Base-by-base conservation (phyloP, 2,888 invertebrate species). In the Alsophila aescularia region DNA sequence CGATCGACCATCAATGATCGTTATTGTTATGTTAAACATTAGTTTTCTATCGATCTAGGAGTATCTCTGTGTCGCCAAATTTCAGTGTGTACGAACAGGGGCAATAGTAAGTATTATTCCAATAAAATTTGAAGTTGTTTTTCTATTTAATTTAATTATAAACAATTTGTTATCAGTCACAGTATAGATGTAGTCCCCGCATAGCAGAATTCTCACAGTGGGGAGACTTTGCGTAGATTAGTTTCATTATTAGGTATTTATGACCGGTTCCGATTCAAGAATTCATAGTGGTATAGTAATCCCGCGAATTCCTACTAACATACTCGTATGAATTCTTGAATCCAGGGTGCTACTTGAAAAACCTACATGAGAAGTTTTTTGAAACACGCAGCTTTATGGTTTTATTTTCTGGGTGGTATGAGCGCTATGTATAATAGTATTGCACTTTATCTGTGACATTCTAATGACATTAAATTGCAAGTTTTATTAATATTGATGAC, bases 181-280 rank as follows among this genome's bases (percentile, higher is more conserved):
- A 8, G 12, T 12, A 5, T 3, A 24, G 10, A 12, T 41, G 14
- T 40, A 16, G 13, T 6, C 32, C 21, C 18, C 4, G 18, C 50
- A 14, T 18, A 27, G 21, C 34, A 42, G 44, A 72, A 71, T 70
- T 67, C 64, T 60, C 70, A 12, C 67, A 68, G 70, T 67, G 39
- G 70, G 70, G 66, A 65, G 55, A 57, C 56, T 63, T 21, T 52
- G 60, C 58, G 52, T 36, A 51, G 32, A 40, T 56, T n/a, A 54
- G 59, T 64, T 56, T 62, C 59, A 37, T 56, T 44, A 60, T 66
- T 73, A 75, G 78, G 75, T 75, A 73, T 75, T 73, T 78, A 79
- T 81, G 79, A 77, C 72, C 75, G 62, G 69, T 68, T 68, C 66
- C 58, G 59, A 64, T 69, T 72, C 69, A 67, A 76, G 76, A 79